Evolutionary conservation across 2,888 invertebrate genomes (phyloP).

Genomic region (Mellilla xanthometata): DNA sequence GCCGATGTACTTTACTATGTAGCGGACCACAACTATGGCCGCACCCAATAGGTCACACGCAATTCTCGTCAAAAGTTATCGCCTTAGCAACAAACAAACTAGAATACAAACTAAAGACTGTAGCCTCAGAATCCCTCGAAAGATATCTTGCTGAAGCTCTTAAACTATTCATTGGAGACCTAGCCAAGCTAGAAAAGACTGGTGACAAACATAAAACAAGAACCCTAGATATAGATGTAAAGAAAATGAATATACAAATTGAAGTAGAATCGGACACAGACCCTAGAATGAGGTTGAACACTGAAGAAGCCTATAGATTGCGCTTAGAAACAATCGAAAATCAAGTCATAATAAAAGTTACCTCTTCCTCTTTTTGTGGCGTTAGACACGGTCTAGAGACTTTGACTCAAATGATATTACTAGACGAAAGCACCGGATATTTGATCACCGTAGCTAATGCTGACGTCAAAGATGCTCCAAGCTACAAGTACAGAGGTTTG

Average conservation of each 20-base stretch:
- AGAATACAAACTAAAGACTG: constrained; percentile 67
- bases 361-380: constrained; percentile 86
- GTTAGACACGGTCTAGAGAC: constrained; percentile 89
- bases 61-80: constrained; percentile 82
- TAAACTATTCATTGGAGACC: constrained; percentile 70
- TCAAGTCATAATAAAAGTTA: constrained; percentile 75
- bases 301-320: constrained; percentile 88
- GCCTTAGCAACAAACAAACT: constrained; percentile 79
- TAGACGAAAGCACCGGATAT: constrained; percentile 84
- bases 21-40: constrained; percentile 89
- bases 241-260: constrained; percentile 67
- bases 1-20: constrained; percentile 88
- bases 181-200: constrained; percentile 68
- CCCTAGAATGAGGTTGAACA: constrained; percentile 83
- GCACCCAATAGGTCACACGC: constrained; percentile 86
- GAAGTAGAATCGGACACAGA: constrained; percentile 79
- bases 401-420: constrained; percentile 88
- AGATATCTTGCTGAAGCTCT: constrained; percentile 67
- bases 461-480: constrained; percentile 88
- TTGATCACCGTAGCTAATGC: constrained; percentile 84
- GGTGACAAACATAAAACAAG: constrained; percentile 39
- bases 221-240: constrained; percentile 38
- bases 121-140: constrained; percentile 55
- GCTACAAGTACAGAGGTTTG: constrained; percentile 90
- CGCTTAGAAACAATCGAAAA: constrained; percentile 66